phyloP scores from a whole-genome alignment of 2,113 vertebrate genomes.

The Calypte anna region DNA sequence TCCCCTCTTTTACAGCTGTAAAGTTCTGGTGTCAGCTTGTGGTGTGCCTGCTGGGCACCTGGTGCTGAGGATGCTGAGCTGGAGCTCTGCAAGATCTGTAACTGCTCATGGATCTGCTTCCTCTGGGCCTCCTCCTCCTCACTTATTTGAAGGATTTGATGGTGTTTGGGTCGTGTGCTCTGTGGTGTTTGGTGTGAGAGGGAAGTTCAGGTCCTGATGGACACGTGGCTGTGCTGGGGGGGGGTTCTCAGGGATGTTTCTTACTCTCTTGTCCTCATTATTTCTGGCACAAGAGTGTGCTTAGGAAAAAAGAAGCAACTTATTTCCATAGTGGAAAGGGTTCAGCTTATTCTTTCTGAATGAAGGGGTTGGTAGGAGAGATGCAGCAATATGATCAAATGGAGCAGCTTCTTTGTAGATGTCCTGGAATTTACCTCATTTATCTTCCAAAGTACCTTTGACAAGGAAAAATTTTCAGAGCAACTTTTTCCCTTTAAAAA shows the following conservation, averaged over 20 bases:
- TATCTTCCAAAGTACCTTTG: neutral
- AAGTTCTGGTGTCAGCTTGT: neutral
- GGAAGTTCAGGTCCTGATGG: neutral
- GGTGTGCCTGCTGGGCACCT: neutral
- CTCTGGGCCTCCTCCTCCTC: neutral
- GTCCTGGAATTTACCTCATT: neutral
- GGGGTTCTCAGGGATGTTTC: neutral
- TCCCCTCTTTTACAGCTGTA: neutral
- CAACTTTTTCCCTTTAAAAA: neutral
- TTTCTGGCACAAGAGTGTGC: neutral
- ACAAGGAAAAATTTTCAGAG: neutral
- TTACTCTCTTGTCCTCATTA: neutral
- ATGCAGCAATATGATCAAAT: neutral
- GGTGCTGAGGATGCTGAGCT: neutral
- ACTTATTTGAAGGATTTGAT: neutral
- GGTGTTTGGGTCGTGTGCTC: neutral
- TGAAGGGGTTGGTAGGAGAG: neutral
- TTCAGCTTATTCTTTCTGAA: neutral
- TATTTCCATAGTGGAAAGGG: neutral
- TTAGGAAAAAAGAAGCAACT: neutral
- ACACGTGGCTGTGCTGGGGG: too few species aligned
- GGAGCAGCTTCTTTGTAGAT: neutral
- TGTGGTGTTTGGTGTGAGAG: rapidly evolving
- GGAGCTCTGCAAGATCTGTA: neutral
- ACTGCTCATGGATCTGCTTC: neutral